Percentiles rank a stretch among this genome's conserved stretches.
phyloP scores from a whole-genome alignment of 2,113 vertebrate species.

The Caranx melampygus region DNA sequence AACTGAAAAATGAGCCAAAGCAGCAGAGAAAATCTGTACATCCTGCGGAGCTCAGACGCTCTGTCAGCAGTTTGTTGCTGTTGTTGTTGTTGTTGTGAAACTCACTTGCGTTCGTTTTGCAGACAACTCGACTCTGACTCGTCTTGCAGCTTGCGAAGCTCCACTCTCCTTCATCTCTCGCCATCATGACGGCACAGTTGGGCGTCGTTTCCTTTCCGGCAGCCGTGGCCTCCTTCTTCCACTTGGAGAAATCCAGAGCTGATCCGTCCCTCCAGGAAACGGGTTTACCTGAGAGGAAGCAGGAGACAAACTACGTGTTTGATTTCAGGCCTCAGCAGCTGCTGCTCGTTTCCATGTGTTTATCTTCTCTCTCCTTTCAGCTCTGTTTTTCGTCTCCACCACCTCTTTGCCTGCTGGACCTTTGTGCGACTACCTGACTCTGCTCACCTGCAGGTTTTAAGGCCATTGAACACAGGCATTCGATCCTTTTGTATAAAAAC shows the following conservation, averaged over 20 bases:
- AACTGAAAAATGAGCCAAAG: too few relatives aligned
- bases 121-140: conserved; percentile 89
- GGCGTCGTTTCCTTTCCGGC: conserved; percentile 6
- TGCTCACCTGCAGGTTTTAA: too few relatives aligned
- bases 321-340: too few relatives aligned
- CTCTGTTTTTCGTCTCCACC: too few relatives aligned
- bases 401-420: too few relatives aligned
- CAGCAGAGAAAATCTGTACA: too few relatives aligned
- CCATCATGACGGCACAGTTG: conserved; percentile 86
- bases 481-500: not conserved
- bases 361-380: too few relatives aligned
- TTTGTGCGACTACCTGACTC: too few relatives aligned
- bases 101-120: conserved; percentile 89
- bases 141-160: conserved; percentile 82
- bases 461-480: not conserved
- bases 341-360: not conserved
- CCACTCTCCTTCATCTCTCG: conserved; percentile 86
- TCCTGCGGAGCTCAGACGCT: too few relatives aligned
- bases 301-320: too few relatives aligned
- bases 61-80: not conserved
- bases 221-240: conserved; percentile 62
- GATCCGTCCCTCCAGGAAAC: conserved; percentile 89
- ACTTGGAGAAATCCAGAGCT: conserved; percentile 85
- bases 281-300: conserved; percentile 62
- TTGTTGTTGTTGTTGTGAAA: conserved; percentile 25